phyloP scores from a whole-genome alignment of 2,113 vertebrate species.

The Propithecus coquereli region DNA sequence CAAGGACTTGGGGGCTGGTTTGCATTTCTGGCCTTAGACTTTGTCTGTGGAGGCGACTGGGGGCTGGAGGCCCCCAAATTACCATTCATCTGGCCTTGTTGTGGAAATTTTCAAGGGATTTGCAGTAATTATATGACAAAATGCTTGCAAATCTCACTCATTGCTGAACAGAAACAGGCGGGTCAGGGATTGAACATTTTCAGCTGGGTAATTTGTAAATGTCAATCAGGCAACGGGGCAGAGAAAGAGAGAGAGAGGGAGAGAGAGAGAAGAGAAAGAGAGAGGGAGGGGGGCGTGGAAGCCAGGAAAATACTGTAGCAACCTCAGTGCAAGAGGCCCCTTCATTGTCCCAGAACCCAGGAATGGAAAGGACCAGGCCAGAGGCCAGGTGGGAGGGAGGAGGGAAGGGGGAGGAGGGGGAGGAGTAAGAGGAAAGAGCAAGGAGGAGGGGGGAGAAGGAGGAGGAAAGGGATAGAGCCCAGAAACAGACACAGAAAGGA shows the following conservation, averaged over 20 bases:
- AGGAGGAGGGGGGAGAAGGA: not conserved
- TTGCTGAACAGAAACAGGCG: slow-evolving; percentile 96
- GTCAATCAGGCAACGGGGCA: slow-evolving; percentile 95
- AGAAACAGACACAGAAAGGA: not conserved
- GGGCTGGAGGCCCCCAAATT: slow-evolving; percentile 88
- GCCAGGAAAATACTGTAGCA: slow-evolving; percentile 34
- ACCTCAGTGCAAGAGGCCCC: not conserved
- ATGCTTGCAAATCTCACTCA: slow-evolving; percentile 96
- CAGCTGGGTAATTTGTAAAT: slow-evolving; percentile 99
- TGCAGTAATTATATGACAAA: slow-evolving; percentile 99
- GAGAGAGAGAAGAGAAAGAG: slow-evolving; percentile 23
- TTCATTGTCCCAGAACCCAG: not conserved
- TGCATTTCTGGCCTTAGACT: slow-evolving; percentile 74
- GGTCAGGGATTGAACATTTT: slow-evolving; percentile 98
- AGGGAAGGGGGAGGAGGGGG: not conserved
- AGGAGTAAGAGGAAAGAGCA: too few species aligned
- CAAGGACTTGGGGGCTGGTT: slow-evolving; percentile 72
- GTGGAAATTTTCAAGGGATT: slow-evolving; percentile 98
- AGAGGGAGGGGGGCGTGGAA: not conserved
- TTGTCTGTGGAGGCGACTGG: slow-evolving; percentile 73
- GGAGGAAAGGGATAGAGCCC: not conserved
- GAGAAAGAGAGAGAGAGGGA: slow-evolving; percentile 85
- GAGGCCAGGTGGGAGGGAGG: not conserved
- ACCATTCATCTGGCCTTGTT: slow-evolving; percentile 91
- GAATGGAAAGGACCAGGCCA: not conserved